phyloP scores from a whole-genome alignment of 2,797 vertebrate genomes.

The Staurois parvus region DNA sequence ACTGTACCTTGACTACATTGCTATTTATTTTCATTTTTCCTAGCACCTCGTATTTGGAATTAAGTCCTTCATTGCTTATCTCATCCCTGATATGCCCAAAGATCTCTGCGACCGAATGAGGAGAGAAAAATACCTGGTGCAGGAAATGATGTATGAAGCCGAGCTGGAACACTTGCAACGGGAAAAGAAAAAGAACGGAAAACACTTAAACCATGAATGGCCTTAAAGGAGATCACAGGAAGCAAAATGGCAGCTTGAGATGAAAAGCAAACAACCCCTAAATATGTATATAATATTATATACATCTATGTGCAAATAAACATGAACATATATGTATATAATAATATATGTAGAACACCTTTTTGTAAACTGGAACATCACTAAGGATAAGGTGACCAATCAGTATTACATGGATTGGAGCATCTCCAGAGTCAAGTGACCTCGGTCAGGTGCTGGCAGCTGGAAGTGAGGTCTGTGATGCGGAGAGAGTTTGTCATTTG shows the following conservation, averaged over 20 bases:
- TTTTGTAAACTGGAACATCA: constrained; percentile 31
- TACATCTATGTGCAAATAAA: constrained; percentile 12
- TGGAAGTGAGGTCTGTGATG: neutral
- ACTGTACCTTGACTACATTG: no score
- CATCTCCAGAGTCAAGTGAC: neutral
- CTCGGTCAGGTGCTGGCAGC: neutral
- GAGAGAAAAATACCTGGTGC: constrained; percentile 97
- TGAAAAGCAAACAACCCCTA: neutral
- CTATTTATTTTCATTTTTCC: constrained; percentile 48
- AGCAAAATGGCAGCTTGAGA: neutral
- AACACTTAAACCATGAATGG: constrained; percentile 97
- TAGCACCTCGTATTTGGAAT: constrained; percentile 98
- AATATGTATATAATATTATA: neutral
- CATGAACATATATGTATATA: constrained; percentile 34
- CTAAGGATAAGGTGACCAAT: neutral
- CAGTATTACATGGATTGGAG: neutral
- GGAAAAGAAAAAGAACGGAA: constrained; percentile 93
- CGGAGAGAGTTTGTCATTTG: neutral
- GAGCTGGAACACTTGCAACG: constrained; percentile 96
- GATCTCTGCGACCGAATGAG: constrained; percentile 95
- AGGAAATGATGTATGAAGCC: constrained; percentile 99
- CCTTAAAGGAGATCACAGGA: constrained; percentile 81
- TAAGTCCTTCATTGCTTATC: constrained; percentile 98
- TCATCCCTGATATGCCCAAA: constrained; percentile 98
- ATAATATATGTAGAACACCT: neutral